Evolutionary conservation across 2,113 vertebrate species (phyloP).

Genomic region (Pongo abelii): DNA sequence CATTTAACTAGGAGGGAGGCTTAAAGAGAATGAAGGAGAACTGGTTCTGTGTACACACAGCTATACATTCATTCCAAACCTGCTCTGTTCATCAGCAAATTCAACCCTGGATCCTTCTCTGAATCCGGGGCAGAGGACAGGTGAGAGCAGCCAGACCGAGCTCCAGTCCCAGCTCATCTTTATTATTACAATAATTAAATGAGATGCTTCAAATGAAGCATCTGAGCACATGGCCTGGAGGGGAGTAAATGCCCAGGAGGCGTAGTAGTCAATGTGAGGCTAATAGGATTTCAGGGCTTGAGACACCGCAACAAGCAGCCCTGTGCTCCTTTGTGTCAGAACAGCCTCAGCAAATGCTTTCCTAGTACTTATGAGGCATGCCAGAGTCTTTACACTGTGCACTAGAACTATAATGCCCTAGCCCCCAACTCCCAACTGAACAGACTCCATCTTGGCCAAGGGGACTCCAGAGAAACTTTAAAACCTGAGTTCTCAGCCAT

Average conservation of each 20-base stretch:
- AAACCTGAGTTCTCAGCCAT: too few relatives aligned
- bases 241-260: background rate
- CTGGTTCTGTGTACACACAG: accelerated
- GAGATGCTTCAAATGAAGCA: background rate
- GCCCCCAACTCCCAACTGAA: too few relatives aligned
- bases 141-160: background rate
- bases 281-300: background rate
- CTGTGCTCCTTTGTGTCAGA: background rate
- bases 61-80: too few relatives aligned
- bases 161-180: too few relatives aligned
- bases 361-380: background rate
- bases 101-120: background rate
- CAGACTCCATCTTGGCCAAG: too few relatives aligned
- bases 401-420: too few relatives aligned
- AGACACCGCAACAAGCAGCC: accelerated
- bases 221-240: background rate
- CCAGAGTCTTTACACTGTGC: too few relatives aligned
- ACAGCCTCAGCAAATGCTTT: background rate
- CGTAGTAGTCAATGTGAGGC: background rate
- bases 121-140: background rate
- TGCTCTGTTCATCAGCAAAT: background rate
- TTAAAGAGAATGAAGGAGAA: background rate
- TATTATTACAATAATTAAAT: background rate
- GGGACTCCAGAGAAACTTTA: too few relatives aligned
- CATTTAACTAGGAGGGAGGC: background rate